Base-by-base conservation (phyloP, 2,888 invertebrate genomes). In the Zaprionus bogoriensis region DNA sequence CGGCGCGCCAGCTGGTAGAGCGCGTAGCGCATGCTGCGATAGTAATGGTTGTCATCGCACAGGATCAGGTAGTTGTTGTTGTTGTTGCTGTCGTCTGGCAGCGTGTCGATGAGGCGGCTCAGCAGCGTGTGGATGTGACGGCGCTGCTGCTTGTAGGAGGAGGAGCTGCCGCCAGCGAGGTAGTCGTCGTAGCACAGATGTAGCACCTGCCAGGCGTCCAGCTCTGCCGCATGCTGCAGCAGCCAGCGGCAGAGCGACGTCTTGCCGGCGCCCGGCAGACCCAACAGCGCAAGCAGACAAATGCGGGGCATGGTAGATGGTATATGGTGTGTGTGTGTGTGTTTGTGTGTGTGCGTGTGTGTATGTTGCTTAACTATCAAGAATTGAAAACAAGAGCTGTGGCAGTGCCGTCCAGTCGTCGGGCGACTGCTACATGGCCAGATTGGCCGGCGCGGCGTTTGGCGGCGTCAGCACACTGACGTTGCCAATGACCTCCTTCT, bases 21-120 rank as follows among this genome's bases (percentile, higher is more conserved):
- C 53, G 89, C 87, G 48, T 89, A 79, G 10, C 91, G 87, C 90
- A 91, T 90, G 20, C 90, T 89, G 47, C 75, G 73, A 54, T 90
- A 91, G 44, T 88, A 90, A 48, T 89, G 84, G 55, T 91, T 90
- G 58, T 90, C 91, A 70, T 90, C 91, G 52, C 89, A 87, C 19
- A 90, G n/a, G 7, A 90, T 75, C 1, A 89, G 3, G 51, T 64
- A 76, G 30, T 78, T 4, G 2, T 23, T 19, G 14, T 0, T 2
- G 17, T 4, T 5, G 27, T 6, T 7, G 47, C 14, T 2, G 23
- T 25, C 45, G 6, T n/a, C 14, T n/a, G 73, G 67, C 0, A 76
- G 55, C 36, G 10, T 47, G 9, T 19, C 17, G 7, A 89, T 58
- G 2, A 80, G 39, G 10, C 62, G 32, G 4, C 51, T 30, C 14